Base-by-base conservation (phyloP, 2,797 vertebrate species). In the Naso thynnoides region DNA sequence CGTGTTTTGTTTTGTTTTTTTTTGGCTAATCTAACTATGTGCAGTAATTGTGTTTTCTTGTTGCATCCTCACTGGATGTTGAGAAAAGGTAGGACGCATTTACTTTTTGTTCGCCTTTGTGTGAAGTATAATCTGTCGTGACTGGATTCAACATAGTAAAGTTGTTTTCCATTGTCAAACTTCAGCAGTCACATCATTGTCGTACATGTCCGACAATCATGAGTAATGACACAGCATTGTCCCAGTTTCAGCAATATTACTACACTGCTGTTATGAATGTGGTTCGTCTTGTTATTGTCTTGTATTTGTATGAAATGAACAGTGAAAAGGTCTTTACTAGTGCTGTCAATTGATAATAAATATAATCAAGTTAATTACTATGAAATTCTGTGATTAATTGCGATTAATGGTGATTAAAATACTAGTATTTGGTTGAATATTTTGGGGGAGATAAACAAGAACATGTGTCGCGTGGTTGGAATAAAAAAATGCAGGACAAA, bases 41-140 rank as follows among this genome's bases (percentile, higher is more conserved):
- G 76, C 81, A 88, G 49, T 92, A 83, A 88, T 79, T 76, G 21
- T 91, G 68, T 90, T 89, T 85, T 88, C 74, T 90, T 82, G 79
- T 93, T 84, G 79, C 90, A 86, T 90, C 75, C 78, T 90, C 75
- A 76, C 83, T 89, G 90, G 89, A 91, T 91, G 78, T 77, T 92
- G 88, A 86, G 73, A 88, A 90, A 89, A 93, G 90, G 88, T 89
- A 89, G 88, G 91, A 74, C 45, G 80, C 55, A 69, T 75, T 69
- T 23, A 69, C 80, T 81, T 61, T n/a, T 72, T 76, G 53, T 83
- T 78, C 79, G 62, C 61, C 61, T 68, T 55, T 81, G 64, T 91
- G 59, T 78, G 38, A 48, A 15, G 38, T 29, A 42, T 31, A 74
- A 77, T 49, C 42, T 70, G 49, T 58, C 52, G 42, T 69, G 36